phyloP scores from a whole-genome alignment of 2,888 invertebrate genomes.

The Syrista parreyssii region DNA sequence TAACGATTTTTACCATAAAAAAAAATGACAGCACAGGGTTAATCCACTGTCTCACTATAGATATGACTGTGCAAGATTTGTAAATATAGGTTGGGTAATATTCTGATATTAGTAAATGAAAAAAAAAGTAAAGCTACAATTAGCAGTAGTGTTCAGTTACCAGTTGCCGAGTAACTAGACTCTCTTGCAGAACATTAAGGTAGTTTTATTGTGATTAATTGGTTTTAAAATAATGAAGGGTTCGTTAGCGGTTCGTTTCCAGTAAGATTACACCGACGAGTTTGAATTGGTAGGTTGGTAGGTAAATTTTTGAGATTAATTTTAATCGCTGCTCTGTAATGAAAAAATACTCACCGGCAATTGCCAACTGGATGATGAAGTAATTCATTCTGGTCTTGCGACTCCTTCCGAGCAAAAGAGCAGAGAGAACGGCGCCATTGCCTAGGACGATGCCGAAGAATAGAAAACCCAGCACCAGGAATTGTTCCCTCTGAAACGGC shows the following conservation, averaged over 20 bases:
- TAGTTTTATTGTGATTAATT: not conserved
- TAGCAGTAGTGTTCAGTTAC: not conserved
- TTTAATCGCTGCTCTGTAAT: not conserved
- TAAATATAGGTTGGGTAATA: not conserved
- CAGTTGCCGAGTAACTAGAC: not conserved
- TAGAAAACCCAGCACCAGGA: slow-evolving; percentile 73
- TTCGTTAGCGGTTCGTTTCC: not conserved
- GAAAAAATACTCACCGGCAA: slow-evolving; percentile 70
- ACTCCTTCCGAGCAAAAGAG: slow-evolving; percentile 72
- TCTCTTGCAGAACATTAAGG: not conserved
- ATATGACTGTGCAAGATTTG: not conserved
- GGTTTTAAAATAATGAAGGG: not conserved
- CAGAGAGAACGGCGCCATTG: slow-evolving; percentile 73
- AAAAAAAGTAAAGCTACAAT: not conserved
- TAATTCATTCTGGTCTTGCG: slow-evolving; percentile 78
- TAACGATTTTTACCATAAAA: not conserved
- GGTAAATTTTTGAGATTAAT: not conserved
- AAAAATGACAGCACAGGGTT: not conserved
- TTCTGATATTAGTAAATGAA: not conserved
- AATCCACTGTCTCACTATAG: not conserved
- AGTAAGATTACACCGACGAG: not conserved
- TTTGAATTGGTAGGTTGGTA: not conserved
- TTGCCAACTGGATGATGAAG: slow-evolving; percentile 76
- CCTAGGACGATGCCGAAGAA: slow-evolving; percentile 75
- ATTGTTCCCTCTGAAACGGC: slow-evolving; percentile 73